Base-by-base conservation (phyloP, 2,113 vertebrate genomes). In the Sinocyclocheilus grahami region DNA sequence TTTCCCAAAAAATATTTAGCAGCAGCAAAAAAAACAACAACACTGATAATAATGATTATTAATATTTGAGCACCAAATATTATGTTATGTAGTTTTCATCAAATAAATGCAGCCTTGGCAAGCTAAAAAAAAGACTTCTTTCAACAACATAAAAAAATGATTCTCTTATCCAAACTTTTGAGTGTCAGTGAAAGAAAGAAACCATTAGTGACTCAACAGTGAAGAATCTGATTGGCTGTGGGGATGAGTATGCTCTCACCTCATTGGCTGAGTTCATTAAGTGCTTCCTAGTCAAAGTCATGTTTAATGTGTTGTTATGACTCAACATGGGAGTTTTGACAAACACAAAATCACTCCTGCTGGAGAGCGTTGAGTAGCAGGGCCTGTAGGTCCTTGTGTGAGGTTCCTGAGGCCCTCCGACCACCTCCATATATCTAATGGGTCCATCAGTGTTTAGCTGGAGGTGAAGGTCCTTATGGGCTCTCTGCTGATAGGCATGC, bases 381-480 rank as follows among this genome's bases (percentile, higher is more conserved):
- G 96, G 96, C 83, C 96, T 94, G 87, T 97, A 97, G 65, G 95
- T 96, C 83, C 95, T 95, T 53, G 93, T 94, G 90, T 96, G 94
- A 13, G 94, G 93, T 14, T 96, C 95, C 92, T 95, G 92, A 82
- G 95, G 89, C 0, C 94, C 95, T 67, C 95, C 95, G 82, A 96
- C 96, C 82, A 97, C 96, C 0, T 97, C 97, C 96, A 97, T 95
- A 88, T 97, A 98, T 87, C 96, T 96, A 90, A 97, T 97, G 85
- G 97, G 96, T 90, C 96, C 96, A 86, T 97, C 96, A 14, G 95
- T 95, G 91, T 97, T 97, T 83, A 96, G 95, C 91, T 96, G 96
- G 89, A 96, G 94, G 27, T 92, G 94, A 78, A 97, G 95, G 92
- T 96, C 96, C 85, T 96, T 96, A 86, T 95, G 42, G 0, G 95